Evolutionary conservation across 2,888 invertebrate genomes (phyloP).

Genomic region (Callinectes sapidus): DNA sequence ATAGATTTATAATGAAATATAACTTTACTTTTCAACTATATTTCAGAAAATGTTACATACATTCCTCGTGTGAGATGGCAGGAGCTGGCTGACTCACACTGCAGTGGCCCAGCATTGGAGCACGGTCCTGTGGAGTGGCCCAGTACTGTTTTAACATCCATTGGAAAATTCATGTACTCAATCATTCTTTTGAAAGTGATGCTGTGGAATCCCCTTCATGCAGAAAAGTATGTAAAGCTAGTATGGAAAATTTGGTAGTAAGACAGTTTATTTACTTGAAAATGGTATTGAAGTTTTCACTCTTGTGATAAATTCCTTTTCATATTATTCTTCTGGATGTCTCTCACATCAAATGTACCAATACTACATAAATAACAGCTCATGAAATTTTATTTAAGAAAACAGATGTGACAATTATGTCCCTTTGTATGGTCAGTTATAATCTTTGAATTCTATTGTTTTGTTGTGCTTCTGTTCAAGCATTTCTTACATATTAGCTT

Average conservation of each 20-base stretch:
- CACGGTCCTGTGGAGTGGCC: conserved; percentile 65
- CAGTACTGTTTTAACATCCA: conserved; percentile 39
- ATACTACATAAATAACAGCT: not conserved
- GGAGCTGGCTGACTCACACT: conserved; percentile 13
- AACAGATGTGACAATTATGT: not conserved
- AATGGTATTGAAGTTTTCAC: not conserved
- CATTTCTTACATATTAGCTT: too few relatives aligned
- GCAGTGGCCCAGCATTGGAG: conserved; percentile 31
- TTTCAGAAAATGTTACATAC: conserved; percentile 54
- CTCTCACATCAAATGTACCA: too few relatives aligned
- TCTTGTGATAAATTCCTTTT: too few relatives aligned
- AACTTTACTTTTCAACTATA: not conserved
- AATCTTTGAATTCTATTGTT: not conserved
- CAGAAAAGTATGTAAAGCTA: conserved; percentile 50
- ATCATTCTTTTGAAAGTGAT: conserved; percentile 64
- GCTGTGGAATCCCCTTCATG: conserved; percentile 62
- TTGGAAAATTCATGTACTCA: conserved; percentile 70
- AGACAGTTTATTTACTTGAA: not conserved
- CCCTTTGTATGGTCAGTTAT: not conserved
- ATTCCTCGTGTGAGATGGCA: conserved; percentile 58
- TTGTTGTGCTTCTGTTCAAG: not conserved
- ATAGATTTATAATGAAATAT: not conserved
- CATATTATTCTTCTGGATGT: too few relatives aligned
- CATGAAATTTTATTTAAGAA: not conserved
- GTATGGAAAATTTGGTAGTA: not conserved